Conservation (phyloP, 2,113 vertebrate genomes). For the Microtus oregoni region DNA sequence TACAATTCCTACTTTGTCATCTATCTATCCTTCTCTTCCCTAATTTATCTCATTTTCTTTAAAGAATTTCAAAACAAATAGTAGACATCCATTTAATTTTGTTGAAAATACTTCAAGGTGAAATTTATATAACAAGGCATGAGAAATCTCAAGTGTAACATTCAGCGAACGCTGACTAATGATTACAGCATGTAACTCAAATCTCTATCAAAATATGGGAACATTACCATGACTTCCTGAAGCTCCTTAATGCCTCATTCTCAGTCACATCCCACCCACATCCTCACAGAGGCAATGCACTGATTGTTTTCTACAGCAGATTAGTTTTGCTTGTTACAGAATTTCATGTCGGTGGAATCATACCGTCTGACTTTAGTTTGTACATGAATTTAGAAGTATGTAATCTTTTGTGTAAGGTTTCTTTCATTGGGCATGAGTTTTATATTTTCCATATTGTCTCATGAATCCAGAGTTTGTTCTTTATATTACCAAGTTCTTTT, state of each 20-base stretch:
- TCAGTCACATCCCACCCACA: neutral
- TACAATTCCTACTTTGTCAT: neutral
- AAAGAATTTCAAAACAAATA: neutral
- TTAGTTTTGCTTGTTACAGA: slow-evolving; percentile 36
- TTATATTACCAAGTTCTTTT: neutral
- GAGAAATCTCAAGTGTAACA: neutral
- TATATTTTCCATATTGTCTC: neutral
- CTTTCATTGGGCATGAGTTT: slow-evolving; percentile 27
- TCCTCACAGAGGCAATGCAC: neutral
- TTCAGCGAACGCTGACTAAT: neutral
- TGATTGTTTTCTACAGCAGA: slow-evolving; percentile 6
- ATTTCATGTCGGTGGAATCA: slow-evolving; percentile 7
- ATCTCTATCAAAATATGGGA: slow-evolving; percentile 29
- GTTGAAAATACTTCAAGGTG: neutral
- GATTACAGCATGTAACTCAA: neutral
- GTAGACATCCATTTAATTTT: neutral
- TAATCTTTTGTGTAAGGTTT: neutral
- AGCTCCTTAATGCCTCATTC: neutral
- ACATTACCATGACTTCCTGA: neutral
- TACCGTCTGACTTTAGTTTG: too few species aligned
- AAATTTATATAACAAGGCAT: slow-evolving; percentile 21
- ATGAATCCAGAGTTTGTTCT: neutral
- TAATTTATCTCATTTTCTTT: slow-evolving; percentile 1
- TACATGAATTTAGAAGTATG: neutral
- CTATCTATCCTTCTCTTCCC: neutral